A percentile compares a stretch with the other conserved stretches of the same genome.
Evolutionary conservation across 2,888 invertebrate genomes (phyloP).

Genomic region (Dolichopus griseipennis): DNA sequence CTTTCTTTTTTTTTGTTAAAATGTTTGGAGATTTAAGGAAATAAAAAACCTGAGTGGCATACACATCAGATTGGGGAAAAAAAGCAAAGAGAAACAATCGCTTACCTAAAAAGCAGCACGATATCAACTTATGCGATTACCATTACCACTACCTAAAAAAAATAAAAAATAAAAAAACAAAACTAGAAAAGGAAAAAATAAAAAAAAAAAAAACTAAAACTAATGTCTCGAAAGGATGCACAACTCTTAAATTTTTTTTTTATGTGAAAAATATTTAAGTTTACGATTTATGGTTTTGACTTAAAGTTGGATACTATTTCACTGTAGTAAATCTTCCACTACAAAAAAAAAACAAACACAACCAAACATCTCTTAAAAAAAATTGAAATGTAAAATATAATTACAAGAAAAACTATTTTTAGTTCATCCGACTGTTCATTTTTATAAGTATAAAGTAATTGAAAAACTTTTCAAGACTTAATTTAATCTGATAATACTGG

Average conservation of each 20-base stretch:
- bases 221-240: conserved; percentile 6
- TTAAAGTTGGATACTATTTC: background rate
- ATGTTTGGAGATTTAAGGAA: background rate
- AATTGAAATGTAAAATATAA: no score
- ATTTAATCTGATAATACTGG: no score
- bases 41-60: background rate
- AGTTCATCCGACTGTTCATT: no score
- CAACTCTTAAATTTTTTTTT: background rate
- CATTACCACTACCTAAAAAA: background rate
- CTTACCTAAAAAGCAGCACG: no score
- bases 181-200: no score
- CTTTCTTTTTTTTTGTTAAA: background rate
- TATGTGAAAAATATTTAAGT: background rate
- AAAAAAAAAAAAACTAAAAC: background rate
- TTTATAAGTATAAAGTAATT: no score
- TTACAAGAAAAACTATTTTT: no score
- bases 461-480: no score
- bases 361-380: no score
- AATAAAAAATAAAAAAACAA: no score
- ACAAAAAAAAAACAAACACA: no score
- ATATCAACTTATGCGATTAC: background rate
- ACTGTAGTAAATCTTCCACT: no score
- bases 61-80: background rate
- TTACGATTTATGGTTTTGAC: background rate
- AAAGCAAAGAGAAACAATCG: background rate